A percentile compares a stretch with the other conserved stretches of the same genome.
Evolutionary conservation across 2,888 invertebrate genomes (phyloP).

Genomic region (Oxyscelio sp.): DNA sequence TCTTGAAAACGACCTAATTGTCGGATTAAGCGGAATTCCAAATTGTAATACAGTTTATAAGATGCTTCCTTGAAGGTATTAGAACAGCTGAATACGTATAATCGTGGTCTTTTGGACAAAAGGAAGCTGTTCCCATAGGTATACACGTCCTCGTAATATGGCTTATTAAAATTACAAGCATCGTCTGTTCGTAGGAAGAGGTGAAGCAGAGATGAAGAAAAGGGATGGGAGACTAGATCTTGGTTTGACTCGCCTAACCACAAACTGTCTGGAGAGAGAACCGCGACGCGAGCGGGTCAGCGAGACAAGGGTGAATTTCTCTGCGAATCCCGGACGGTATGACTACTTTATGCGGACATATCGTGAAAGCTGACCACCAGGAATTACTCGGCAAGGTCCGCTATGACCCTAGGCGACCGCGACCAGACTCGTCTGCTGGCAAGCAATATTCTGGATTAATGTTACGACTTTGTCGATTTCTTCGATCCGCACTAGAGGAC

Average conservation of each 20-base stretch:
- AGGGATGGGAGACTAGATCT: slow-evolving; percentile 78
- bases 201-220: slow-evolving; percentile 25
- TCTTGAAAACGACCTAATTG: slow-evolving; percentile 37
- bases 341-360: slow-evolving; percentile 80
- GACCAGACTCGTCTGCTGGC: slow-evolving; percentile 76
- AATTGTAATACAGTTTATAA: slow-evolving; percentile 44
- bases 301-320: slow-evolving; percentile 82
- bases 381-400: slow-evolving; percentile 84
- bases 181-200: slow-evolving; percentile 63
- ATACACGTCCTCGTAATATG: slow-evolving; percentile 83
- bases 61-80: slow-evolving; percentile 42
- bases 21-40: slow-evolving; percentile 39
- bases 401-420: slow-evolving; percentile 80
- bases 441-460: slow-evolving; percentile 85
- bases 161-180: slow-evolving; percentile 88
- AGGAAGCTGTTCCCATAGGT: slow-evolving; percentile 80
- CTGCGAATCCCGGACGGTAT: slow-evolving; percentile 77
- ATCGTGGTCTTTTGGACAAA: slow-evolving; percentile 72
- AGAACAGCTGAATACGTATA: slow-evolving; percentile 51
- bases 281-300: slow-evolving; percentile 88
- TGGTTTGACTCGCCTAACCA: slow-evolving; percentile 80
- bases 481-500: too few species aligned
- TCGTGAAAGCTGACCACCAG: slow-evolving; percentile 84
- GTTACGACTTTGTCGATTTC: slow-evolving; percentile 86
- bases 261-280: slow-evolving; percentile 84